phyloP scores from a whole-genome alignment of 2,113 vertebrate genomes.

The Xenopus tropicalis region UCB_Xtro_10.0 CM004449.2:102115501-102116000 shows the following conservation, averaged over 20 bases:
- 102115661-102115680: background rate
- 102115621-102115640: conserved; percentile 40
- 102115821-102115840: background rate
- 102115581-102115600: conserved; percentile 75
- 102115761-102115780: conserved; percentile 16
- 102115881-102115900: too few relatives aligned
- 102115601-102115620: conserved; percentile 68
- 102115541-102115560: conserved; percentile 67
- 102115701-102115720: conserved; percentile 47
- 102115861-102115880: too few relatives aligned
- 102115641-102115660: conserved; percentile 40
- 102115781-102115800: conserved; percentile 8
- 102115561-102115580: conserved; percentile 60
- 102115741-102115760: conserved; percentile 5
- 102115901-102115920: too few relatives aligned
- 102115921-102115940: too few relatives aligned
- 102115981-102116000: too few relatives aligned
- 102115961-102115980: too few relatives aligned
- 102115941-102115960: too few relatives aligned
- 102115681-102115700: conserved; percentile 18
- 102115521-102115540: conserved; percentile 53
- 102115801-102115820: background rate
- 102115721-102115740: conserved; percentile 9
- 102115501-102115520: conserved; percentile 63
- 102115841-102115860: background rate